These are phyloP conservation scores for Anas platyrhynchos DNA, from an alignment of 2,113 vertebrate genomes.

Conservation along the genomic window DNA sequence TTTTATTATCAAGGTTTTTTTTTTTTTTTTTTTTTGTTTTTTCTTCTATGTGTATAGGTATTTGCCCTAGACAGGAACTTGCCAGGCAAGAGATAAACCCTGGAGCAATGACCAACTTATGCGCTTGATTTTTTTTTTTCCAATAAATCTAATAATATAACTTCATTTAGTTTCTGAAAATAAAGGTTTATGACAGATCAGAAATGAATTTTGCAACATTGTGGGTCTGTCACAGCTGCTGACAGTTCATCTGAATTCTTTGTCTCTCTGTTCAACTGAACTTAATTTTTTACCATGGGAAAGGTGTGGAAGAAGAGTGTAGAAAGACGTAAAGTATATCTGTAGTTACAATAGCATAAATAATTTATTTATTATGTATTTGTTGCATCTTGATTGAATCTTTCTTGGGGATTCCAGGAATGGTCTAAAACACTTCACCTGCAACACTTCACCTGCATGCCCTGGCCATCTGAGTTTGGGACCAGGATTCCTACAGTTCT, in stretches of 20 bases:
- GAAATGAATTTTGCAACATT: not conserved
- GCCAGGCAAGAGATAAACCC: not conserved
- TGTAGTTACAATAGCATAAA: not conserved
- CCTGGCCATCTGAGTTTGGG: not conserved
- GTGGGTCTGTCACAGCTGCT: not conserved
- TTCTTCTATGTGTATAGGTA: not conserved
- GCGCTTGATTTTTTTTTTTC: not conserved
- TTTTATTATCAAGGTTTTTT: slow-evolving; percentile 26
- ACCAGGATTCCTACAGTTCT: not conserved
- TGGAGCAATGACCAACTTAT: not conserved
- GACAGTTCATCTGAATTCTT: not conserved
- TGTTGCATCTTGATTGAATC: not conserved
- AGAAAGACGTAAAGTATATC: not conserved
- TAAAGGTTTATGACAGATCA: not conserved
- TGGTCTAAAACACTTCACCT: not conserved
- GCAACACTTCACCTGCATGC: not conserved
- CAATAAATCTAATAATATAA: not conserved
- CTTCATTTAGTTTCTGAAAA: not conserved
- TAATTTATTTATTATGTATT: not conserved
- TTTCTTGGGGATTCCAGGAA: not conserved
- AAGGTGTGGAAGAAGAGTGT: not conserved
- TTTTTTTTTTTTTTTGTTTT: slow-evolving; percentile 9
- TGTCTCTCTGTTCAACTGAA: not conserved
- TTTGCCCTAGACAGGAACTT: slow-evolving; percentile 38
- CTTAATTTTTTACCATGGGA: not conserved